Evolutionary conservation across 2,888 invertebrate genomes (phyloP).

Genomic region (Salticus scenicus): DNA sequence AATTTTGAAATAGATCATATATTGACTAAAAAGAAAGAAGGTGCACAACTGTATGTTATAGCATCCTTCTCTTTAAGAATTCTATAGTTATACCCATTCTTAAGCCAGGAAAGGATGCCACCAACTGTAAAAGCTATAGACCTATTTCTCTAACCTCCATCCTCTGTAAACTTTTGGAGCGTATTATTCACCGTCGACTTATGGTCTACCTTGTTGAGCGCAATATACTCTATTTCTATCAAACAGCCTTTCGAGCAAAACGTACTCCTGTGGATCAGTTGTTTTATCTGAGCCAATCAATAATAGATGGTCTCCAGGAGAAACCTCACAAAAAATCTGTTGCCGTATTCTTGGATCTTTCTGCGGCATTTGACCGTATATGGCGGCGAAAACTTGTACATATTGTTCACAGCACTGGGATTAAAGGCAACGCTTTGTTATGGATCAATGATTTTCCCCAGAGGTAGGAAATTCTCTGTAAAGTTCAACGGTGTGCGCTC

Average conservation of each 20-base stretch:
- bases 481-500: neutral
- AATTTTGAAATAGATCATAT: no score
- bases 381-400: neutral
- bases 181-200: neutral
- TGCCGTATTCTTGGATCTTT: neutral
- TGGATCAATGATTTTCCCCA: neutral
- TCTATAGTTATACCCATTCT: no score
- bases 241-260: neutral
- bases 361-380: no score
- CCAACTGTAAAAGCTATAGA: no score
- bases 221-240: neutral
- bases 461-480: neutral
- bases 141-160: neutral
- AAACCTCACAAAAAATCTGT: neutral
- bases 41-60: no score
- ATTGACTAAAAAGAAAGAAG: no score
- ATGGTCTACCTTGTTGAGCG: neutral
- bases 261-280: neutral
- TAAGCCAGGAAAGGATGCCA: no score
- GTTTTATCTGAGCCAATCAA: neutral
- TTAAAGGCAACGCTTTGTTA: neutral
- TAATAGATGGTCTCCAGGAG: neutral
- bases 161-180: neutral
- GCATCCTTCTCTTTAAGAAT: no score
- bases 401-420: neutral